phyloP scores from a whole-genome alignment of 2,113 vertebrate species.

The Trachemys scripta region DNA sequence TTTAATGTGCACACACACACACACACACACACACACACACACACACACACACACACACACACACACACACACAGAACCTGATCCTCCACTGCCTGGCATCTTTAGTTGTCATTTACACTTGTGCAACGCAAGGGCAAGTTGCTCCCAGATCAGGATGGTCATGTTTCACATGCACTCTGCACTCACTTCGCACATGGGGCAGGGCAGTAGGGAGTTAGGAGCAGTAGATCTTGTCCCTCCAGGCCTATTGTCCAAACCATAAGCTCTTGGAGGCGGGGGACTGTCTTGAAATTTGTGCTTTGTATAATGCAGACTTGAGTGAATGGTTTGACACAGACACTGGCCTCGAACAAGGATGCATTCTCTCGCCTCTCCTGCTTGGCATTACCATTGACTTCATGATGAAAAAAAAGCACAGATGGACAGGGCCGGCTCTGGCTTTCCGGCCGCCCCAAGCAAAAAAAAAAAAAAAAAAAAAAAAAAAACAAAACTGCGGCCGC shows the following conservation, averaged over 20 bases:
- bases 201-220: neutral
- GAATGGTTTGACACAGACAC: neutral
- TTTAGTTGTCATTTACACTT: neutral
- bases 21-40: neutral
- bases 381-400: neutral
- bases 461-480: too few relatives aligned
- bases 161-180: neutral
- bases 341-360: neutral
- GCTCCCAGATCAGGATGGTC: neutral
- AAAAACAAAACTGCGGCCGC: too few relatives aligned
- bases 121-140: neutral
- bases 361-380: neutral
- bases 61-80: neutral
- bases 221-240: neutral
- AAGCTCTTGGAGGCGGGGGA: neutral
- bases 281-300: neutral
- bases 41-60: too few relatives aligned
- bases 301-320: neutral
- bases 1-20: neutral
- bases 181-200: neutral
- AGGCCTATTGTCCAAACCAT: neutral
- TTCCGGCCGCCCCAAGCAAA: too few relatives aligned
- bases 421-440: too few relatives aligned
- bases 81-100: neutral
- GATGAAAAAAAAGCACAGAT: neutral